These are phyloP conservation scores for Thaumatotibia leucotreta DNA, from an alignment of 1,140 invertebrate species.

Conservation along the genomic window DNA sequence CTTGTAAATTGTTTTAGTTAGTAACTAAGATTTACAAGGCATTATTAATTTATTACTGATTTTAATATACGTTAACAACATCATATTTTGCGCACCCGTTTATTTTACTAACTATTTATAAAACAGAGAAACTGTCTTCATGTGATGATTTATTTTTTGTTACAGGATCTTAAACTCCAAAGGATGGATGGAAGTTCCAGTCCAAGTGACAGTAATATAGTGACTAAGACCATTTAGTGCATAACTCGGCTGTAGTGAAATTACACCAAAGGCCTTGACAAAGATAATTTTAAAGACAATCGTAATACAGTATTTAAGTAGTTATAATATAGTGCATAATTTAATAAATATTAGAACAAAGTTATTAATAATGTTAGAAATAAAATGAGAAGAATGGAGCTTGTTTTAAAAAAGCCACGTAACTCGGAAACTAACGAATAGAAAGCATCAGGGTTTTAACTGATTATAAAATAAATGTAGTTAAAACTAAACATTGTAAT, in stretches of 20 bases:
- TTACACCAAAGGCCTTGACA: slow-evolving; percentile 25
- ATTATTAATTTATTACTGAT: too few relatives aligned
- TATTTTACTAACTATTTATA: too few relatives aligned
- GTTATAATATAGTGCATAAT: not conserved
- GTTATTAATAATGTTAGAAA: not conserved
- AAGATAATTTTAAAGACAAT: slow-evolving; percentile 2
- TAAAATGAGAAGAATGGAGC: not conserved
- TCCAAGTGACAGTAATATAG: slow-evolving; percentile 64
- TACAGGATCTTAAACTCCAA: slow-evolving; percentile 60
- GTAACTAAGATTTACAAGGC: too few relatives aligned
- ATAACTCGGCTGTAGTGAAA: slow-evolving; percentile 63
- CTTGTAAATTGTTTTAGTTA: too few relatives aligned
- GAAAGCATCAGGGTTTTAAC: slow-evolving; percentile 12
- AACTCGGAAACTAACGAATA: slow-evolving; percentile 1
- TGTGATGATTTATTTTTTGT: slow-evolving; percentile 39
- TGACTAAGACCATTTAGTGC: slow-evolving; percentile 71
- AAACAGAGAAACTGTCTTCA: too few relatives aligned
- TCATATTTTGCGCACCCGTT: too few relatives aligned
- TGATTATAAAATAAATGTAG: slow-evolving; percentile 6
- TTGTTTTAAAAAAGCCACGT: not conserved
- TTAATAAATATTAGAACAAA: slow-evolving; percentile 16
- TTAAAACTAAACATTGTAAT: not conserved
- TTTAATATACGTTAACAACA: too few relatives aligned
- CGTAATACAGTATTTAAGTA: not conserved
- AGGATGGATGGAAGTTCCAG: slow-evolving; percentile 58